These are phyloP conservation scores for Tragopan temminckii DNA, from an alignment of 2,797 vertebrate genomes.

Conservation along the genomic window DNA sequence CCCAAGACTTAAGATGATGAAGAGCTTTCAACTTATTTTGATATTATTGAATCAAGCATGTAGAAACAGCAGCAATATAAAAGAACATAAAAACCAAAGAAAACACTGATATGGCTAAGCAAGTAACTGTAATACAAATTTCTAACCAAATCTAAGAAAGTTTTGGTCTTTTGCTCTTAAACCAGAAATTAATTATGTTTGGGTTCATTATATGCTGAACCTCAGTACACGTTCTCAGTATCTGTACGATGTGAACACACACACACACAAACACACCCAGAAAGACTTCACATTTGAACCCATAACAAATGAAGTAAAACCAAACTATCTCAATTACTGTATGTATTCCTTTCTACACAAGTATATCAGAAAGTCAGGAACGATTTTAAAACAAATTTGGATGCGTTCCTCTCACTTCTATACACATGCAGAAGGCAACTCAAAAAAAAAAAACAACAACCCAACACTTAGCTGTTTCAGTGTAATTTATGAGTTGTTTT, in stretches of 20 bases:
- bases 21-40: not conserved
- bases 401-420: not conserved
- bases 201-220: not conserved
- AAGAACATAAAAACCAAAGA: not conserved
- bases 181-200: not conserved
- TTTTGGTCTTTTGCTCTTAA: not conserved
- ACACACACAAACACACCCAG: not conserved
- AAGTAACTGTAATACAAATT: not conserved
- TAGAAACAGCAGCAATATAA: not conserved
- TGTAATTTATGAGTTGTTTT: not conserved
- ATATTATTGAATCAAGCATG: not conserved
- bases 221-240: fast-evolving
- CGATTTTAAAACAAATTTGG: not conserved
- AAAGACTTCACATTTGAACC: not conserved
- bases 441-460: not conserved
- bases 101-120: not conserved
- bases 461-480: not conserved
- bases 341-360: not conserved
- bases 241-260: not conserved
- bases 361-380: not conserved
- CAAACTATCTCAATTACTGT: not conserved
- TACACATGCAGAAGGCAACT: not conserved
- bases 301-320: not conserved
- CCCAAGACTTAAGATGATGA: not conserved
- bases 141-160: not conserved